These are phyloP conservation scores for Danaus melanippus DNA, from an alignment of 1,140 invertebrate genomes.

Conservation along the genomic window DNA sequence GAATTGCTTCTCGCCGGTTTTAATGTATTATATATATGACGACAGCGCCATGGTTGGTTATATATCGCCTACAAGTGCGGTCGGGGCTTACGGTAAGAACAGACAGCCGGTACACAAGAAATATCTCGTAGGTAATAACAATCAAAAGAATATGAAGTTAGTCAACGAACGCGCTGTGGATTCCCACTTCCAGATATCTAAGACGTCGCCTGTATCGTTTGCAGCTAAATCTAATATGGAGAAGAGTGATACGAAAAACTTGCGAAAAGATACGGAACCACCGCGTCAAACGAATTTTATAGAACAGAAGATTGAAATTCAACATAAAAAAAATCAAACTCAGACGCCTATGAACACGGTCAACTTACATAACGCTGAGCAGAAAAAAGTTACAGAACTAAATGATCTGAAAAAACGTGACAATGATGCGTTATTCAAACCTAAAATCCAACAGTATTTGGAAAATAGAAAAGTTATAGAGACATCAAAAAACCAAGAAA, in stretches of 20 bases:
- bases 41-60: constrained; percentile 30
- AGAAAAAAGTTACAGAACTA: no score
- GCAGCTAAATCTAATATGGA: constrained; percentile 7
- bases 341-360: no score
- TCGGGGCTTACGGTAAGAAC: constrained; percentile 19
- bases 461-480: no score
- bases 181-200: constrained; percentile 32
- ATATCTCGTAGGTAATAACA: constrained; percentile 27
- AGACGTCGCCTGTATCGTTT: constrained; percentile 16
- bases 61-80: constrained; percentile 14
- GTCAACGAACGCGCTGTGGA: constrained; percentile 32
- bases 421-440: no score
- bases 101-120: constrained; percentile 28
- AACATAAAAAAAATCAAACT: no score
- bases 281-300: no score
- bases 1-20: constrained; percentile 19
- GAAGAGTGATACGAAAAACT: not conserved
- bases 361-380: no score
- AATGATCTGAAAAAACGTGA: no score
- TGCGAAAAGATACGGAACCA: not conserved
- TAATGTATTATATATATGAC: constrained; percentile 38
- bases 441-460: no score
- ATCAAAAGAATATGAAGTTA: constrained; percentile 30
- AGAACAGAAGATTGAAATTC: no score
- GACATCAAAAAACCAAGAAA: no score